phyloP scores from a whole-genome alignment of 2,797 vertebrate genomes.

The Chromobotia macracanthus region DNA sequence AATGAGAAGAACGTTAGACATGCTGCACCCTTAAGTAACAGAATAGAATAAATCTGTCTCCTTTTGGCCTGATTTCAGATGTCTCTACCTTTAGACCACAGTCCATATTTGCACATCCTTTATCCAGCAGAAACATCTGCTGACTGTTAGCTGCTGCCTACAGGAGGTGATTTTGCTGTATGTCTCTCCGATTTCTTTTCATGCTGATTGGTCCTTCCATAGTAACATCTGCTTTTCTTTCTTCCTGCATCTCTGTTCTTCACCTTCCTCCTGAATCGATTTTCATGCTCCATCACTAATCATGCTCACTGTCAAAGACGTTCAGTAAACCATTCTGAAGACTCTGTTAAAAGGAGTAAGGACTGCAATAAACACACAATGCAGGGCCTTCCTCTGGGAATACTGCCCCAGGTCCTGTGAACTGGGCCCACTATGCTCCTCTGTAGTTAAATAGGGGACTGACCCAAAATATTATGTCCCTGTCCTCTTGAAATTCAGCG shows the following conservation, averaged over 20 bases:
- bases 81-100: slow-evolving; percentile 16
- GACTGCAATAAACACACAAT: slow-evolving; percentile 34
- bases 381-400: not conserved
- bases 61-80: slow-evolving; percentile 10
- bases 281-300: slow-evolving; percentile 73
- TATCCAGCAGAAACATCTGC: slow-evolving; percentile 41
- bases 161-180: slow-evolving; percentile 28
- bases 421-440: not conserved
- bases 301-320: slow-evolving; percentile 68
- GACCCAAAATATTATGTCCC: not conserved
- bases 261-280: slow-evolving; percentile 64
- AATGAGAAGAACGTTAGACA: slow-evolving; percentile 3
- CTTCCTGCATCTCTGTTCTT: slow-evolving; percentile 56
- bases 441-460: not conserved
- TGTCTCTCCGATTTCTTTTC: slow-evolving; percentile 40
- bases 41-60: slow-evolving; percentile 1
- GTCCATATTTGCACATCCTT: slow-evolving; percentile 1
- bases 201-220: slow-evolving; percentile 28
- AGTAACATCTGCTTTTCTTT: slow-evolving; percentile 60
- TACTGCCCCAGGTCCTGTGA: not conserved
- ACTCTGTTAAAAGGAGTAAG: slow-evolving; percentile 61
- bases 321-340: slow-evolving; percentile 68
- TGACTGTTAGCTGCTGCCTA: slow-evolving; percentile 25
- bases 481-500: not conserved
- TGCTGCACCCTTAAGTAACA: not conserved